Evolutionary conservation across 2,113 vertebrate species (phyloP).

Genomic region (Nyctibius bracteatus): DNA sequence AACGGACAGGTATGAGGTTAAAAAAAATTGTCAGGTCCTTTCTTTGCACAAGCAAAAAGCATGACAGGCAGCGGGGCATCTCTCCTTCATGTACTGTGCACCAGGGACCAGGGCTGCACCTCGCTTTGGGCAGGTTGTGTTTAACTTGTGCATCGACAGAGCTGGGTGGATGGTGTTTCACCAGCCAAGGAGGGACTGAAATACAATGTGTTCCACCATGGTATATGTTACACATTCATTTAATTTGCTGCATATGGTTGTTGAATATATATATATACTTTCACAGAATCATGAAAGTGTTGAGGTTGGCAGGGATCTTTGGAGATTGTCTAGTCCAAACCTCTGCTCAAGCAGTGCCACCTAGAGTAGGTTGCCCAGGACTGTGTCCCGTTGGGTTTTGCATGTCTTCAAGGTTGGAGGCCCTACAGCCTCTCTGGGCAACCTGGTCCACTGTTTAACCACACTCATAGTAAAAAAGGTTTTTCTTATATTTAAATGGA

Average conservation of each 20-base stretch:
- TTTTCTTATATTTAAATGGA: background rate
- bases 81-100: background rate
- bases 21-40: background rate
- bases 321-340: background rate
- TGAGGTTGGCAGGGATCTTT: background rate
- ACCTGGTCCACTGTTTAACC: background rate
- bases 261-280: background rate
- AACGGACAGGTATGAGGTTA: background rate
- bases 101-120: background rate
- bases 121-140: rapidly evolving
- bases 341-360: background rate
- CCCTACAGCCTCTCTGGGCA: background rate
- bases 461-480: background rate
- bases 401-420: background rate
- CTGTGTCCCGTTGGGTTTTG: background rate
- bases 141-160: background rate
- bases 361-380: background rate
- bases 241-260: background rate
- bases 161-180: background rate
- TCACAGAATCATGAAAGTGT: background rate
- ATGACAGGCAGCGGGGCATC: background rate
- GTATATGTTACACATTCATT: background rate
- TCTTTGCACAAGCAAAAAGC: background rate
- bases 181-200: background rate
- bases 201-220: rapidly evolving